phyloP scores from a whole-genome alignment of 2,797 vertebrate species.

The Eurystomus glaucurus region DNA sequence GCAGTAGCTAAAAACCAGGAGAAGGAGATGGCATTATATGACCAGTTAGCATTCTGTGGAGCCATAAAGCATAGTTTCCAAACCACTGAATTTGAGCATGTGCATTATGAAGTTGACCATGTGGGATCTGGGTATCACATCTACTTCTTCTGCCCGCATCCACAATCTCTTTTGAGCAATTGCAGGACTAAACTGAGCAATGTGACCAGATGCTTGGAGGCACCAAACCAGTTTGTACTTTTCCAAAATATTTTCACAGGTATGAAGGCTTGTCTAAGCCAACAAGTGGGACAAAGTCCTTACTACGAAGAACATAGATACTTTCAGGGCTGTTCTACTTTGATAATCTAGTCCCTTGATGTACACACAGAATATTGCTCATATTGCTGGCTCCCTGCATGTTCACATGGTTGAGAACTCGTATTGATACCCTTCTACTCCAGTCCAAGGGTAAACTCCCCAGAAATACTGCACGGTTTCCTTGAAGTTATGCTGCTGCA shows the following conservation, averaged over 20 bases:
- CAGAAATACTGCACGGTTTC: neutral
- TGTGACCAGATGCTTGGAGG: neutral
- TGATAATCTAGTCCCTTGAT: neutral
- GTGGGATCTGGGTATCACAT: neutral
- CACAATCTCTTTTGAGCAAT: neutral
- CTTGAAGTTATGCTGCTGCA: neutral
- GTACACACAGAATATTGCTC: neutral
- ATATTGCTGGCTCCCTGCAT: neutral
- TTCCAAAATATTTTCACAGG: neutral
- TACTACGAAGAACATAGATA: neutral
- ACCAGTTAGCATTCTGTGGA: neutral
- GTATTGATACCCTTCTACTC: neutral
- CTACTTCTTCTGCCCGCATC: neutral
- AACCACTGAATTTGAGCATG: neutral
- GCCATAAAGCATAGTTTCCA: neutral
- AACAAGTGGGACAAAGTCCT: neutral
- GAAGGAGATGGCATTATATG: neutral
- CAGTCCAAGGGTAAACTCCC: neutral
- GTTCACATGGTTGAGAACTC: neutral
- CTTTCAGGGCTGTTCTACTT: neutral
- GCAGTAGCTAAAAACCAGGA: neutral
- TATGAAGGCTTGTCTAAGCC: neutral
- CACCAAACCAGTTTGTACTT: neutral
- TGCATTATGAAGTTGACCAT: accelerated
- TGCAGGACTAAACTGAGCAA: neutral